Conservation (phyloP, 2,113 vertebrate genomes). For the Hippocampus comes region DNA sequence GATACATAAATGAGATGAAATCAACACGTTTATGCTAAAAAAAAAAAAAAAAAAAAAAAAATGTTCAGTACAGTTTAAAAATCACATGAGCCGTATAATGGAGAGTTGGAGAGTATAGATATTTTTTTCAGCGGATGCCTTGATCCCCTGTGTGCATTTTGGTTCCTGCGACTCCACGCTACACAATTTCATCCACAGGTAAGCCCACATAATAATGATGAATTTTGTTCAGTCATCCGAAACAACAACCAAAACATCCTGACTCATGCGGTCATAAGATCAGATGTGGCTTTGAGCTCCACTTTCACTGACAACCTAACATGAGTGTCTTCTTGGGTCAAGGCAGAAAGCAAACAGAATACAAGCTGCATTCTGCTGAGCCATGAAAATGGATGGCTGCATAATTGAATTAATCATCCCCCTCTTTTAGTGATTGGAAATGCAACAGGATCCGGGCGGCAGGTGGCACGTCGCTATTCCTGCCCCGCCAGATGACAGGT, state of each 20-base stretch:
- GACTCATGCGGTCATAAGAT: not conserved
- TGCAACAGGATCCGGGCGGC: constrained; percentile 73
- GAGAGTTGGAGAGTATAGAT: no score
- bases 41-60: no score
- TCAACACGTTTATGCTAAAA: no score
- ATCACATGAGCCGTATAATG: no score
- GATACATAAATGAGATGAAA: no score
- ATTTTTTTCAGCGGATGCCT: no score
- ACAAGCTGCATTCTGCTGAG: constrained; percentile 47
- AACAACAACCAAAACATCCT: not conserved
- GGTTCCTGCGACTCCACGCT: no score
- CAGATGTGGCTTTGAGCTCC: constrained; percentile 3
- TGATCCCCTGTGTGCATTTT: no score
- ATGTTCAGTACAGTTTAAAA: no score
- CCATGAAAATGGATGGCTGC: constrained; percentile 70
- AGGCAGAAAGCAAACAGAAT: constrained; percentile 39
- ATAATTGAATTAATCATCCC: constrained; percentile 74
- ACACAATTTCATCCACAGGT: no score
- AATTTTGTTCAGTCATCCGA: no score
- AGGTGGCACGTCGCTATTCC: constrained; percentile 71
- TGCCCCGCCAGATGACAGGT: constrained; percentile 66
- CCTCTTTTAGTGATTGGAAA: constrained; percentile 76
- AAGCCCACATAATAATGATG: no score
- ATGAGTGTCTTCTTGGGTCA: constrained; percentile 8
- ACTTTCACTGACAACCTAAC: constrained; percentile 37